A percentile compares a stretch with the other conserved stretches of the same genome.
Conservation (phyloP, 1,140 invertebrate species). For the Achatina immaculata region DNA sequence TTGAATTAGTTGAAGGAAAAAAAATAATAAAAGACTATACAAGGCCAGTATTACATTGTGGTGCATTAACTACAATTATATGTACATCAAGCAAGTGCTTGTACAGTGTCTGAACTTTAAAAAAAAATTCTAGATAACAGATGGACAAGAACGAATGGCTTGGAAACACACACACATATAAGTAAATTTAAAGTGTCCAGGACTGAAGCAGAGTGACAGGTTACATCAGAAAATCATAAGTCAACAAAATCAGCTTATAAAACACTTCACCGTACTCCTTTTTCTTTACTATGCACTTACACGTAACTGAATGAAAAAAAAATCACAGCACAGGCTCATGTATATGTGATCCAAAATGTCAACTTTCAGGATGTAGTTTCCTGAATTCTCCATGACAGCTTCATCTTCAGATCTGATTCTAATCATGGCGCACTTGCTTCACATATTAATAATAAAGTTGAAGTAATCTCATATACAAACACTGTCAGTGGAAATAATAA, state of each 20-base stretch:
- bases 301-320: too few relatives aligned
- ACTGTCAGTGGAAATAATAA: too few relatives aligned
- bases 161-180: background rate
- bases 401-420: too few relatives aligned
- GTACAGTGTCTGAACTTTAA: background rate
- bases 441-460: too few relatives aligned
- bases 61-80: slow-evolving; percentile 47
- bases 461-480: too few relatives aligned
- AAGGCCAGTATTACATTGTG: slow-evolving; percentile 46
- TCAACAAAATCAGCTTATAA: background rate
- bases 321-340: too few relatives aligned
- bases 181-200: background rate
- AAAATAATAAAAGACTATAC: slow-evolving; percentile 44
- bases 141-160: background rate
- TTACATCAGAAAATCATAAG: background rate
- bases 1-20: slow-evolving; percentile 38
- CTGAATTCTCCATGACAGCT: too few relatives aligned
- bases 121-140: background rate
- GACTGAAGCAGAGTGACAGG: background rate
- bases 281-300: too few relatives aligned
- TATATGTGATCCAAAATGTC: too few relatives aligned
- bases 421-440: too few relatives aligned
- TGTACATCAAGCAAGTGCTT: slow-evolving; percentile 43
- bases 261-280: too few relatives aligned
- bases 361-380: too few relatives aligned